These are phyloP conservation scores for Scophthalmus maximus DNA, from an alignment of 2,113 vertebrate genomes.

Conservation along the genomic window DNA sequence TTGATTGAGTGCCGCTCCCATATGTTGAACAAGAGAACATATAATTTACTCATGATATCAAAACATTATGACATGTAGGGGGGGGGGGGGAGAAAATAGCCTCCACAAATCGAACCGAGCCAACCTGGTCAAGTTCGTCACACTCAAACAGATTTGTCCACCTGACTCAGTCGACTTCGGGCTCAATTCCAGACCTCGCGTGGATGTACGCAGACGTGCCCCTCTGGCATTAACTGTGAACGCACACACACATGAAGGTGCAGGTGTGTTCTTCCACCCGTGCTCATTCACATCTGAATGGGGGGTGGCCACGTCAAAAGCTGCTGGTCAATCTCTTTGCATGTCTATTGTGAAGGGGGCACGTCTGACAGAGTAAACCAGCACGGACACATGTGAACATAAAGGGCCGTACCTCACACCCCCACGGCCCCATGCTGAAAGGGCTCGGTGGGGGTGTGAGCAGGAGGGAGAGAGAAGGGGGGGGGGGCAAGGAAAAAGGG, in stretches of 20 bases:
- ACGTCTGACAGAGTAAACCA: slow-evolving; percentile 68
- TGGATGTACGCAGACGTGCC: slow-evolving; percentile 25
- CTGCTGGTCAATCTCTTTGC: slow-evolving; percentile 77
- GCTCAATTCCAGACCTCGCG: slow-evolving; percentile 27
- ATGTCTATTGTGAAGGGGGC: slow-evolving; percentile 57
- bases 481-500: slow-evolving; percentile 41
- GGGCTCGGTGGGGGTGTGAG: slow-evolving; percentile 40
- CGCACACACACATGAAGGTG: slow-evolving; percentile 54
- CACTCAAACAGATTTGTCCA: not conserved
- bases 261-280: slow-evolving; percentile 73
- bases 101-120: not conserved
- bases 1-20: slow-evolving; percentile 67
- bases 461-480: slow-evolving; percentile 45
- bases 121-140: slow-evolving; percentile 30
- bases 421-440: slow-evolving; percentile 61
- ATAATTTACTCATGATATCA: slow-evolving; percentile 69
- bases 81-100: not conserved
- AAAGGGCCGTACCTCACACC: slow-evolving; percentile 70
- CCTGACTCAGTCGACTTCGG: slow-evolving; percentile 1
- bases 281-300: slow-evolving; percentile 62
- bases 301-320: slow-evolving; percentile 66
- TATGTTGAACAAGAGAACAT: slow-evolving; percentile 71
- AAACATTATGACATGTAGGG: slow-evolving; percentile 53
- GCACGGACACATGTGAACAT: slow-evolving; percentile 77
- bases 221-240: slow-evolving; percentile 30